Conservation (phyloP, 2,113 vertebrate genomes). For the Albula goreensis region DNA sequence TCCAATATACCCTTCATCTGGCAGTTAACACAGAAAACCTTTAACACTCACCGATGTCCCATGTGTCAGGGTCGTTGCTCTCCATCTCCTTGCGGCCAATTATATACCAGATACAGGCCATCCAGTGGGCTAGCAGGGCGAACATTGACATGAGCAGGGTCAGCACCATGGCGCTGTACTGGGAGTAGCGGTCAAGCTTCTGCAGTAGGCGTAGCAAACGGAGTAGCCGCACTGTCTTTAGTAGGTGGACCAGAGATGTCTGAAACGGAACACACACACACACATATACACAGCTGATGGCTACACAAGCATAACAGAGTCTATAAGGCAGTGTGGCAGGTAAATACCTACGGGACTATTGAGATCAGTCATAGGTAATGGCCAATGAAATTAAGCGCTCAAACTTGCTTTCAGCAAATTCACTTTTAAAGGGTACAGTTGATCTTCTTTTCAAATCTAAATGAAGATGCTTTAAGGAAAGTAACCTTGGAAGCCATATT, state of each 20-base stretch:
- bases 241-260: slow-evolving; percentile 79
- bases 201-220: slow-evolving; percentile 83
- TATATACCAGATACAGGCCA: slow-evolving; percentile 89
- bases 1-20: background rate
- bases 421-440: background rate
- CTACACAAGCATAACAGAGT: background rate
- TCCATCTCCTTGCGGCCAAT: slow-evolving; percentile 83
- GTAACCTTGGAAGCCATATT: background rate
- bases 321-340: background rate
- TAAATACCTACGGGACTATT: too few relatives aligned
- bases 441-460: background rate
- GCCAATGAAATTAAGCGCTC: background rate
- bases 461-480: background rate
- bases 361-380: background rate
- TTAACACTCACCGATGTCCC: slow-evolving; percentile 87
- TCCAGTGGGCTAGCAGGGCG: slow-evolving; percentile 87
- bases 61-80: slow-evolving; percentile 83
- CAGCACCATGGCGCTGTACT: slow-evolving; percentile 90
- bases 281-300: background rate
- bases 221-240: slow-evolving; percentile 84
- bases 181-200: slow-evolving; percentile 88
- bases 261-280: slow-evolving; percentile 39
- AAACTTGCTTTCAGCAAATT: background rate
- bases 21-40: background rate
- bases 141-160: slow-evolving; percentile 89